These are phyloP conservation scores for Distichodus sexfasciatus DNA, from an alignment of 2,797 vertebrate species.

Conservation along the genomic window DNA sequence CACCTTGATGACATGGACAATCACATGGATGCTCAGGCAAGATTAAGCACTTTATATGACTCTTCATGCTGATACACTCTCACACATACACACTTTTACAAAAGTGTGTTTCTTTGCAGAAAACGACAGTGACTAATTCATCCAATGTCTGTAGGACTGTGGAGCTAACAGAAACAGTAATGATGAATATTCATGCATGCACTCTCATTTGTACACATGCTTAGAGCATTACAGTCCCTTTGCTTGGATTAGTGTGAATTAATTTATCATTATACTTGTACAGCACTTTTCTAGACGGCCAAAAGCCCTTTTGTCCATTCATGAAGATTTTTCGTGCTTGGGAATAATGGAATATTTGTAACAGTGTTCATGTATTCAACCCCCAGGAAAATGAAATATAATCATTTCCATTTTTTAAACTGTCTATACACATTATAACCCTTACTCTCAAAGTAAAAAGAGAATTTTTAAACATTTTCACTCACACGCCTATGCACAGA, in stretches of 20 bases:
- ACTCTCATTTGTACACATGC: slow-evolving; percentile 39
- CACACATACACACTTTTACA: slow-evolving; percentile 10
- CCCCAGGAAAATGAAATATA: too few species aligned
- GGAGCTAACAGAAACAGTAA: slow-evolving; percentile 19
- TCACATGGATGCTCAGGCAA: neutral
- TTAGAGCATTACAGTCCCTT: slow-evolving; percentile 41
- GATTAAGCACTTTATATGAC: slow-evolving; percentile 1
- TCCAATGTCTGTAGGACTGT: neutral
- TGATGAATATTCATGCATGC: slow-evolving; percentile 64
- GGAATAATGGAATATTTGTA: neutral
- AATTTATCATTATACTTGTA: slow-evolving; percentile 29
- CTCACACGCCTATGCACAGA: too few species aligned
- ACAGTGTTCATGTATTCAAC: too few species aligned
- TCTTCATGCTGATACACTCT: neutral
- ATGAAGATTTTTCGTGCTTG: neutral
- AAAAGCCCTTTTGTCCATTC: neutral
- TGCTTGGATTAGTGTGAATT: slow-evolving; percentile 35
- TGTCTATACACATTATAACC: neutral
- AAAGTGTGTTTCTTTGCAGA: slow-evolving; percentile 1
- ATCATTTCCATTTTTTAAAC: too few species aligned
- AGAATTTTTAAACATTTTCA: too few species aligned
- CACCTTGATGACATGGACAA: neutral
- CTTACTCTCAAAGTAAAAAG: too few species aligned
- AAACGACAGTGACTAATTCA: slow-evolving; percentile 12
- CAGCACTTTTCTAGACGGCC: slow-evolving; percentile 9